These are phyloP conservation scores for Hippoglossus hippoglossus DNA, from an alignment of 2,797 vertebrate species.

Conservation along the genomic window DNA sequence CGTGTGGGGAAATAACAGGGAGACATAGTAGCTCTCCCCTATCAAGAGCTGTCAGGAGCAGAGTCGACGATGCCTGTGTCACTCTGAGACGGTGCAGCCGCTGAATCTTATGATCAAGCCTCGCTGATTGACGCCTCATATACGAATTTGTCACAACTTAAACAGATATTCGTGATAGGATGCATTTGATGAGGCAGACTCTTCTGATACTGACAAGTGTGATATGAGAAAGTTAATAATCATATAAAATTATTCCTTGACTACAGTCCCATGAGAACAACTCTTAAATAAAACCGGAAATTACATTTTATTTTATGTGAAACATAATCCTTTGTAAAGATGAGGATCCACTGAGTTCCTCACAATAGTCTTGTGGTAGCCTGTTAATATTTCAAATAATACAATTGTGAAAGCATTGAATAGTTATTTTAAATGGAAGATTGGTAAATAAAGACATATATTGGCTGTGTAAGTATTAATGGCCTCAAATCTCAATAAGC, in stretches of 20 bases:
- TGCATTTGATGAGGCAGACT: conserved; percentile 3
- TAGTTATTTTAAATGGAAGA: background rate
- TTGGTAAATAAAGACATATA: background rate
- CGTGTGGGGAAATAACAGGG: conserved; percentile 52
- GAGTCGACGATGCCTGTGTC: conserved; percentile 7
- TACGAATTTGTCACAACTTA: conserved; percentile 5
- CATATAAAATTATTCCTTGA: background rate
- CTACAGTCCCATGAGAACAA: background rate
- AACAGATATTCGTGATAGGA: background rate
- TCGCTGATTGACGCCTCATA: conserved; percentile 2
- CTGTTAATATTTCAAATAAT: background rate
- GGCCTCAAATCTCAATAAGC: conserved; percentile 9
- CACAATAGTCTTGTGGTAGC: background rate
- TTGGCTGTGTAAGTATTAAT: background rate
- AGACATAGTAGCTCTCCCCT: conserved; percentile 39
- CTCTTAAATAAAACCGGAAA: background rate
- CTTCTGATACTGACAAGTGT: background rate
- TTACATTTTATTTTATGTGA: background rate
- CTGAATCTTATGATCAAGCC: background rate
- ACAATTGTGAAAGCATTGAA: background rate
- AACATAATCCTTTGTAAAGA: background rate
- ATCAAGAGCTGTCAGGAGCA: conserved; percentile 21
- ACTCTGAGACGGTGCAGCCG: conserved; percentile 9
- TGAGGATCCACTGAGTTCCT: background rate
- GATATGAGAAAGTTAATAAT: conserved; percentile 1